Conservation (phyloP, 2,888 invertebrate genomes). For the Alviniconcha strummeri region DNA sequence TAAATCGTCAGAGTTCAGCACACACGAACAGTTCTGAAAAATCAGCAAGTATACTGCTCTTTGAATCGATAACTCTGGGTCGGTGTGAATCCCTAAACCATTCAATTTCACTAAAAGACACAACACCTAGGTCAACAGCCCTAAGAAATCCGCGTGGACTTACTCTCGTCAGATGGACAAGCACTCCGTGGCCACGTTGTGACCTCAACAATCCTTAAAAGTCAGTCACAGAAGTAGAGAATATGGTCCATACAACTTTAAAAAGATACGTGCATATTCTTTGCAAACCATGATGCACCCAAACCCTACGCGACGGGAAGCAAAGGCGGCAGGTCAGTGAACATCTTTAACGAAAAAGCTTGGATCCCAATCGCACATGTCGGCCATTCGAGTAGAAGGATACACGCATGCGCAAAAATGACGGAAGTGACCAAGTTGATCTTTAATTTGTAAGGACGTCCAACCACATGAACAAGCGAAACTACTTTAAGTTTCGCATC, state of each 20-base stretch:
- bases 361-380: constrained; percentile 63
- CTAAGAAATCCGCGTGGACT: too few species aligned
- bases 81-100: too few species aligned
- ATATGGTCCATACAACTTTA: constrained; percentile 5
- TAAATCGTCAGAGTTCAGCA: too few species aligned
- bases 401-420: constrained; percentile 57
- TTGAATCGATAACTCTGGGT: too few species aligned
- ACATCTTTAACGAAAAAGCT: constrained; percentile 50
- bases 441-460: neutral
- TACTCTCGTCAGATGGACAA: too few species aligned
- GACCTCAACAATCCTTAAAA: neutral
- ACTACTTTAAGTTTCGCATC: too few species aligned
- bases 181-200: constrained; percentile 24
- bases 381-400: constrained; percentile 62
- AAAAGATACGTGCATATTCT: neutral
- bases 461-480: too few species aligned
- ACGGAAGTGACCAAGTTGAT: constrained; percentile 1
- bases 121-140: too few species aligned
- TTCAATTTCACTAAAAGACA: too few species aligned
- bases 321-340: constrained; percentile 38
- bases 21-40: too few species aligned
- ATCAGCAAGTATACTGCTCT: too few species aligned
- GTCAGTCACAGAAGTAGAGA: neutral
- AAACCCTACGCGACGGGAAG: constrained; percentile 11
- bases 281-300: constrained; percentile 3